Evolutionary conservation across 2,113 vertebrate genomes (phyloP), one percentile per base, ranked within the genome.

Genomic region (Platichthys stellatus): DNA sequence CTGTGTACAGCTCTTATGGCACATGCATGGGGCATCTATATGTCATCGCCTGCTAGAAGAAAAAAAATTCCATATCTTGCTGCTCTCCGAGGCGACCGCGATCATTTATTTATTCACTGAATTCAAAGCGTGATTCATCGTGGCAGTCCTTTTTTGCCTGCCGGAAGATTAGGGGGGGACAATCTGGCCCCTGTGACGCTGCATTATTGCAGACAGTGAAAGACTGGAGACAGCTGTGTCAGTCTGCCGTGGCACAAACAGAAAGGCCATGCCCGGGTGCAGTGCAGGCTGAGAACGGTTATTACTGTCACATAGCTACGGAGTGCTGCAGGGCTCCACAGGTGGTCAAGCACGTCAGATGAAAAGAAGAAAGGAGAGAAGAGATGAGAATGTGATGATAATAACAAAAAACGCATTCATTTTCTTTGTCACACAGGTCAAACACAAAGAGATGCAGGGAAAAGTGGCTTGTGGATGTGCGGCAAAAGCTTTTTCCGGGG

Each of bases 161-260:
- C 77, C 82, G 9, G 62, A 74, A 88, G 82, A 93, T 89, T 86
- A 81, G 75, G 75, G 78, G 78, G 62, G 69, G 78, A 88, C 89
- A 90, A 88, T 87, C 78, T 89, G 78, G 79, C 68, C 81, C 63
- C 59, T 69, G 76, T 89, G 86, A 90, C 59, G 80, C 24, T 23
- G 68, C 85, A 87, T 86, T 85, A 85, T 87, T 88, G 63, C 57
- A 82, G 79, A 84, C 76, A 80, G 84, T 84, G 78, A 90, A 89
- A 89, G 88, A 88, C 76, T 74, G 64, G 51, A 87, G 84, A 90
- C 89, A 89, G 87, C 89, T 90, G 88, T 90, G 87, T 88, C 88
- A 68, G 70, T 86, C 85, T 71, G 75, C 53, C 20, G 65, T 64
- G 74, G 49, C 57, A 62, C 51, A 45, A 86, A 88, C 85, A 92